phyloP scores from a whole-genome alignment of 2,797 vertebrate species.

The Onychomys torridus region DNA sequence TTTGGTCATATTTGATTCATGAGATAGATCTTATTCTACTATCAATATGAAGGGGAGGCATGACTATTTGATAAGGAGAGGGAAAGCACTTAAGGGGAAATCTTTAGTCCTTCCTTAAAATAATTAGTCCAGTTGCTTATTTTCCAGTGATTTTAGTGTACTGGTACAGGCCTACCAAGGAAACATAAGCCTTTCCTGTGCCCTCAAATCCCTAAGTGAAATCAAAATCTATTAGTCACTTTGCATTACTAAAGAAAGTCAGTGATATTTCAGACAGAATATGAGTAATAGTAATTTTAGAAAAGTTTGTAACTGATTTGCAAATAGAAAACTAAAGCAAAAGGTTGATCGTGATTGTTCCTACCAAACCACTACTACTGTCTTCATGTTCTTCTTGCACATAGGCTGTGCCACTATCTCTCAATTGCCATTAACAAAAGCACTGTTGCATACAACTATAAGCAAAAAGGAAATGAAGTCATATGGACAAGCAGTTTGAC shows the following conservation, averaged over 20 bases:
- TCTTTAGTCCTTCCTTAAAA: neutral
- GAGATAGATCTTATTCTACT: neutral
- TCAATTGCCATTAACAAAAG: neutral
- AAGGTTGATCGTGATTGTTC: neutral
- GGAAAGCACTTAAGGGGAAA: neutral
- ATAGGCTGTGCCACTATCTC: neutral
- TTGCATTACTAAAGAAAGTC: neutral
- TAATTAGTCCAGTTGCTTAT: neutral
- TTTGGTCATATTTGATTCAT: neutral
- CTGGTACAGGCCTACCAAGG: neutral
- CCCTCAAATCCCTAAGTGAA: neutral
- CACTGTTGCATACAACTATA: neutral
- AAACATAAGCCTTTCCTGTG: neutral
- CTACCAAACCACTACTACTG: neutral
- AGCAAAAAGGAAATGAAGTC: conserved; percentile 7
- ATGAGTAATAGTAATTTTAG: neutral
- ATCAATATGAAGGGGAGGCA: neutral
- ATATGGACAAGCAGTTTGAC: neutral
- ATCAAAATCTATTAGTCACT: conserved; percentile 23
- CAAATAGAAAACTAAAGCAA: neutral
- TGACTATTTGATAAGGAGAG: neutral
- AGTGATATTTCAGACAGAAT: neutral
- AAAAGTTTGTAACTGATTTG: conserved; percentile 14
- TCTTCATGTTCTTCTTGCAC: neutral
- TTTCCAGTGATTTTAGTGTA: conserved; percentile 1